These are phyloP conservation scores for Aeoliscus strigatus DNA, from an alignment of 2,797 vertebrate species.

Conservation along the genomic window DNA sequence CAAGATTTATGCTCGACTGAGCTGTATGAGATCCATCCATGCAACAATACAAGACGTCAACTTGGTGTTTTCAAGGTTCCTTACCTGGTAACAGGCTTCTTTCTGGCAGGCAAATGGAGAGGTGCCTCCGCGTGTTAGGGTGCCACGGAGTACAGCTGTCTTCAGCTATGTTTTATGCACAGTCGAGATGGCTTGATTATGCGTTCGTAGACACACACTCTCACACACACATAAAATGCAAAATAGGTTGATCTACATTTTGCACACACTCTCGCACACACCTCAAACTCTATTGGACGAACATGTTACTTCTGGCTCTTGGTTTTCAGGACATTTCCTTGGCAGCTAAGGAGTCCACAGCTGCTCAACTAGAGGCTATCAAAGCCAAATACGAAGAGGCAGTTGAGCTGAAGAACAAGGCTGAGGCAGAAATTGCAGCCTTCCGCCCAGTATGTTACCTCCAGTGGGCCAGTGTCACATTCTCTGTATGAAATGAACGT, in stretches of 20 bases:
- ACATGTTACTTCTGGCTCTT: constrained; percentile 42
- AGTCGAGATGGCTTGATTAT: constrained; percentile 45
- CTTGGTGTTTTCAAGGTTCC: constrained; percentile 68
- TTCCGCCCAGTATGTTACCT: constrained; percentile 73
- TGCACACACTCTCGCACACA: constrained; percentile 31
- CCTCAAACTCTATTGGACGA: constrained; percentile 33
- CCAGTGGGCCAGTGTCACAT: constrained; percentile 3
- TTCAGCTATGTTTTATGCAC: constrained; percentile 45
- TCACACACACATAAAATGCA: constrained; percentile 19
- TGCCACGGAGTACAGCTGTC: constrained; percentile 55
- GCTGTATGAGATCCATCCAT: constrained; percentile 29
- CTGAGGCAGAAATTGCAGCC: constrained; percentile 72
- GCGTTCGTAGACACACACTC: constrained; percentile 24
- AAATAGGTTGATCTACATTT: constrained; percentile 32
- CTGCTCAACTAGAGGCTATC: constrained; percentile 67
- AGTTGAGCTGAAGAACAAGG: constrained; percentile 72
- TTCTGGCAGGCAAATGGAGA: constrained; percentile 57
- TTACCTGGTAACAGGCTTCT: constrained; percentile 61
- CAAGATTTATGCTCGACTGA: constrained; percentile 46
- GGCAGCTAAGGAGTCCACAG: constrained; percentile 66
- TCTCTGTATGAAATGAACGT: not conserved
- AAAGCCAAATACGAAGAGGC: constrained; percentile 76
- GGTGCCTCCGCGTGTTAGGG: constrained; percentile 37
- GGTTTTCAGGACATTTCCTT: constrained; percentile 73
- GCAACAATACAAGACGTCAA: constrained; percentile 57